phyloP scores from a whole-genome alignment of 2,113 vertebrate species.

The Calidris pugnax region DNA sequence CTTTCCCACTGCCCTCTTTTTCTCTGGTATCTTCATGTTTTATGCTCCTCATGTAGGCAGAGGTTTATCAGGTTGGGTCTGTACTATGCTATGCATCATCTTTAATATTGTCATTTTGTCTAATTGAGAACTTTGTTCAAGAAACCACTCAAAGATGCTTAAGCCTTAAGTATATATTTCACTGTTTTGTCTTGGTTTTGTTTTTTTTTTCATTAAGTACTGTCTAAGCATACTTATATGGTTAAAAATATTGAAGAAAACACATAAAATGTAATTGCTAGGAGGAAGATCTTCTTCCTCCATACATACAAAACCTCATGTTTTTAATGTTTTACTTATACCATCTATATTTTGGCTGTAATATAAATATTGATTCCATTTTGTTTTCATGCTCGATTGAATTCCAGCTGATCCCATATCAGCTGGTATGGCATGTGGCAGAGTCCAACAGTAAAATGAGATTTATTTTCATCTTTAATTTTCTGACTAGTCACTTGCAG shows the following conservation, averaged over 20 bases:
- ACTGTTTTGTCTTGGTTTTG: neutral
- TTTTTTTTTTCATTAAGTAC: neutral
- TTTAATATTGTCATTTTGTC: neutral
- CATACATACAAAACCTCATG: neutral
- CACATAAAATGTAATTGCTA: neutral
- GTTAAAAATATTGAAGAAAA: neutral
- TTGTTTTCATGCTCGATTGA: neutral
- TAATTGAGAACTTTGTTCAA: neutral
- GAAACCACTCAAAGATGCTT: neutral
- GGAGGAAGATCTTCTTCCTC: neutral
- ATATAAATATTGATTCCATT: neutral
- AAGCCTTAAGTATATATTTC: neutral
- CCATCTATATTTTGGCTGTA: neutral
- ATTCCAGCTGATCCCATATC: neutral
- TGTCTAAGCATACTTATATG: neutral
- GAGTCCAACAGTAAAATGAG: neutral
- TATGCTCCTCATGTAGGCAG: rapidly evolving
- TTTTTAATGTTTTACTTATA: neutral
- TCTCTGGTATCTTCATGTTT: neutral
- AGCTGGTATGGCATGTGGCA: neutral
- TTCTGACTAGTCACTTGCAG: neutral
- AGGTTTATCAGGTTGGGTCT: neutral
- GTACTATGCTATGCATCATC: neutral
- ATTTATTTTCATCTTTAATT: neutral
- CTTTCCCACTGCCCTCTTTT: neutral